These are phyloP conservation scores for Anolis apletophallus DNA, from an alignment of 2,797 vertebrate species.

Conservation along the genomic window DNA sequence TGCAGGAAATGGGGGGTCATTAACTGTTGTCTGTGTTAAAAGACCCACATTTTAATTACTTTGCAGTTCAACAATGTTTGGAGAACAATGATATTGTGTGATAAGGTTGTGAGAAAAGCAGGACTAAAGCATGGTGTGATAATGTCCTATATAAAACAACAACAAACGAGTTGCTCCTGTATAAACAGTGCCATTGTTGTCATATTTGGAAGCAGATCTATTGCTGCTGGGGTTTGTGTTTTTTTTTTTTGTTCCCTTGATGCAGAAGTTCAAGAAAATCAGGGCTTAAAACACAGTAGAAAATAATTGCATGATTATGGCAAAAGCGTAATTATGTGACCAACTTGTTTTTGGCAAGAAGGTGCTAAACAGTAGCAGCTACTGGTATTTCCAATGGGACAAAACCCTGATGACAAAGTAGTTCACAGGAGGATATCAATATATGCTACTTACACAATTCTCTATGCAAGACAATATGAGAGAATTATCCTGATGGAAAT, in stretches of 20 bases:
- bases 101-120: no score
- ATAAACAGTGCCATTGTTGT: no score
- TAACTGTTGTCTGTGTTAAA: no score
- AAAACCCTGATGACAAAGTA: constrained; percentile 21
- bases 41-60: no score
- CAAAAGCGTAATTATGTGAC: constrained; percentile 30
- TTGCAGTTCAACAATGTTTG: no score
- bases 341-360: constrained; percentile 1
- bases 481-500: constrained; percentile 4
- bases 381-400: not conserved
- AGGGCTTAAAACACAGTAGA: not conserved
- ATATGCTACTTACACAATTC: constrained; percentile 27
- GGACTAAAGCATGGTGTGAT: no score
- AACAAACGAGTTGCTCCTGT: no score
- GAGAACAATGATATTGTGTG: no score
- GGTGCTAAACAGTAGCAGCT: constrained; percentile 17
- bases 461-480: not conserved
- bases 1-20: no score
- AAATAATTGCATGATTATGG: not conserved
- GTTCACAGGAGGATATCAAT: constrained; percentile 23
- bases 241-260: not conserved
- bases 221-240: no score
- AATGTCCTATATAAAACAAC: no score
- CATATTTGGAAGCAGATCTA: no score
- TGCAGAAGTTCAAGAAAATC: not conserved